Evolutionary conservation across 2,113 vertebrate species (phyloP).

Genomic region (Percopsis transmontana): DNA sequence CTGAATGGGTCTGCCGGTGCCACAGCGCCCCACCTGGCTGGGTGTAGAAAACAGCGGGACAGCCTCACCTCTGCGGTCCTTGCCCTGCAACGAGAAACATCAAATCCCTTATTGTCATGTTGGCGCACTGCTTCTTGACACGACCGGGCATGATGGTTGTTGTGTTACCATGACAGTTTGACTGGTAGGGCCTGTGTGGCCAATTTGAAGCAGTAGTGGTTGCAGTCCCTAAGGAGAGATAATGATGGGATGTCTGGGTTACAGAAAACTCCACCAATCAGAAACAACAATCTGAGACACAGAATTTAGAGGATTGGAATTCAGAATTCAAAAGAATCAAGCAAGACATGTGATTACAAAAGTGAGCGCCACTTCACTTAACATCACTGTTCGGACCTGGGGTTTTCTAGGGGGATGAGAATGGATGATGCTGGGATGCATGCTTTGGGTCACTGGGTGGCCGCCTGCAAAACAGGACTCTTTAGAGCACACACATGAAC

Average conservation of each 20-base stretch:
- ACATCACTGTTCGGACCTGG: constrained; percentile 44
- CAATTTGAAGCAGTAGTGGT: constrained; percentile 47
- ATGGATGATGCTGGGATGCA: constrained; percentile 59
- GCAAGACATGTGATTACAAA: neutral
- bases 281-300: constrained; percentile 17
- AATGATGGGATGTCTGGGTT: constrained; percentile 38
- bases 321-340: constrained; percentile 4
- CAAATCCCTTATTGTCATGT: constrained; percentile 16
- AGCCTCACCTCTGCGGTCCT: constrained; percentile 58
- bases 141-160: neutral
- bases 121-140: neutral
- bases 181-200: constrained; percentile 37
- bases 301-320: constrained; percentile 13
- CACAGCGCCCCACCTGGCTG: constrained; percentile 27
- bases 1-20: constrained; percentile 45
- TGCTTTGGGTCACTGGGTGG: constrained; percentile 24
- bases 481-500: constrained; percentile 32
- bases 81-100: constrained; percentile 37
- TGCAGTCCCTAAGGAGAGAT: constrained; percentile 61
- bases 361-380: neutral
- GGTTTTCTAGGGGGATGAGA: constrained; percentile 57
- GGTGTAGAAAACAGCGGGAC: constrained; percentile 45
- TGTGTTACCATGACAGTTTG: constrained; percentile 49
- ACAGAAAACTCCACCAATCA: constrained; percentile 27
- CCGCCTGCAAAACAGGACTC: constrained; percentile 38